Conservation (phyloP, 2,113 vertebrate genomes). For the Microcebus jonahi region DNA sequence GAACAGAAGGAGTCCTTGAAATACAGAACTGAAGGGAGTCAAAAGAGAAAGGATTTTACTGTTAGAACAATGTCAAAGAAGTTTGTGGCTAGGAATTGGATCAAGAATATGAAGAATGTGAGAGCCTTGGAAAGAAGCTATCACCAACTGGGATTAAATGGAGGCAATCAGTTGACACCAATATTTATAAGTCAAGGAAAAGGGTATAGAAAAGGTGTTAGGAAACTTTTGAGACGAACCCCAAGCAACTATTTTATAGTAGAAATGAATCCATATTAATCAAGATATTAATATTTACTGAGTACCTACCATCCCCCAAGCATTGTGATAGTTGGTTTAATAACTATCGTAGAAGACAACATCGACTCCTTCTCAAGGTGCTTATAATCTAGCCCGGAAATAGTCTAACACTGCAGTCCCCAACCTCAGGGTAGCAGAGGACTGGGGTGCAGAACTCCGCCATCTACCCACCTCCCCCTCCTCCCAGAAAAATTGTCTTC, state of each 20-base stretch:
- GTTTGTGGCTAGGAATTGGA: not conserved
- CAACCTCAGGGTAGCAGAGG: too few species aligned
- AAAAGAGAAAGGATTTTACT: not conserved
- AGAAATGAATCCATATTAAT: not conserved
- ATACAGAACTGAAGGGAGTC: not conserved
- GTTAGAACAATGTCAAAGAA: not conserved
- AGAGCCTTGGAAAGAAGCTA: not conserved
- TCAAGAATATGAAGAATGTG: not conserved
- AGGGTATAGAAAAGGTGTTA: not conserved
- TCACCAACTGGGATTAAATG: not conserved
- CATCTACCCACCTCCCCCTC: too few species aligned
- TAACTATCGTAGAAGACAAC: not conserved
- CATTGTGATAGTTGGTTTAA: not conserved
- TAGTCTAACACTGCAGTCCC: not conserved
- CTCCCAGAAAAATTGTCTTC: too few species aligned
- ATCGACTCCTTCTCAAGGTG: not conserved
- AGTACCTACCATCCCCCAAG: not conserved
- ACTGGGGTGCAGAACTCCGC: too few species aligned
- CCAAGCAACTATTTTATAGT: not conserved
- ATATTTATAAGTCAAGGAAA: not conserved
- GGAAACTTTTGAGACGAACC: conserved; percentile 24
- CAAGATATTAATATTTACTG: conserved; percentile 4
- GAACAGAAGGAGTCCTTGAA: not conserved
- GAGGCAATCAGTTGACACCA: not conserved
- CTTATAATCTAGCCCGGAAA: not conserved